A percentile compares a stretch with the other conserved stretches of the same genome.
These are phyloP conservation scores for Nyctibius grandis DNA, from an alignment of 2,797 vertebrate genomes.

Conservation along the genomic window DNA sequence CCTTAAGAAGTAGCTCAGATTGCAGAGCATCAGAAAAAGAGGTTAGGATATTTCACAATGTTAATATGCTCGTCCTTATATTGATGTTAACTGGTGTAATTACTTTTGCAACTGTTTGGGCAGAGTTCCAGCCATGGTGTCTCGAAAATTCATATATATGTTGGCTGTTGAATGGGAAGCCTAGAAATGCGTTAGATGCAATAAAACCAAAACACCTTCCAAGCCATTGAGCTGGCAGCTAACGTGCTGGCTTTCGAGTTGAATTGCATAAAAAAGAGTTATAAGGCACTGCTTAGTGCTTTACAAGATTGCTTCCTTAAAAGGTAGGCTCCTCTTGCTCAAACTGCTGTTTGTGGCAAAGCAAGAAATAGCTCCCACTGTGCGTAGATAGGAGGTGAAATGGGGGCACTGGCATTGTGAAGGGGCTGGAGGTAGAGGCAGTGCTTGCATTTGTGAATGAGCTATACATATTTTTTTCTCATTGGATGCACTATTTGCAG, in stretches of 20 bases:
- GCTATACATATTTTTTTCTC: neutral
- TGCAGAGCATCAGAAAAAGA: neutral
- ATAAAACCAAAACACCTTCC: neutral
- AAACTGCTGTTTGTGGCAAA: neutral
- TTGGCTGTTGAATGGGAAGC: neutral
- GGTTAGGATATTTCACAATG: neutral
- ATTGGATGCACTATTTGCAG: neutral
- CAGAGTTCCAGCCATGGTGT: neutral
- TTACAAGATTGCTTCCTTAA: neutral
- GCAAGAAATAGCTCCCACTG: neutral
- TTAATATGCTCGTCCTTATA: neutral
- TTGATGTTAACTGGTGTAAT: neutral
- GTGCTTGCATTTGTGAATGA: neutral
- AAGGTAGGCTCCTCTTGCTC: neutral
- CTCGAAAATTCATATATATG: neutral
- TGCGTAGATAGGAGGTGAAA: accelerated
- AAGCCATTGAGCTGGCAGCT: neutral
- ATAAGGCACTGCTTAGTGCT: neutral
- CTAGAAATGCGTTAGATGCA: accelerated
- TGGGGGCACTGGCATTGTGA: neutral
- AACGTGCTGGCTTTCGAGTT: neutral
- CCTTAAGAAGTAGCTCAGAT: neutral
- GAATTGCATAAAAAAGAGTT: neutral
- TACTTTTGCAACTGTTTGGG: neutral
- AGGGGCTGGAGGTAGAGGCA: neutral